Evolutionary conservation across 2,888 invertebrate species (phyloP), one percentile per base, ranked within the genome.

Genomic region (Nemoura dubitans): DNA sequence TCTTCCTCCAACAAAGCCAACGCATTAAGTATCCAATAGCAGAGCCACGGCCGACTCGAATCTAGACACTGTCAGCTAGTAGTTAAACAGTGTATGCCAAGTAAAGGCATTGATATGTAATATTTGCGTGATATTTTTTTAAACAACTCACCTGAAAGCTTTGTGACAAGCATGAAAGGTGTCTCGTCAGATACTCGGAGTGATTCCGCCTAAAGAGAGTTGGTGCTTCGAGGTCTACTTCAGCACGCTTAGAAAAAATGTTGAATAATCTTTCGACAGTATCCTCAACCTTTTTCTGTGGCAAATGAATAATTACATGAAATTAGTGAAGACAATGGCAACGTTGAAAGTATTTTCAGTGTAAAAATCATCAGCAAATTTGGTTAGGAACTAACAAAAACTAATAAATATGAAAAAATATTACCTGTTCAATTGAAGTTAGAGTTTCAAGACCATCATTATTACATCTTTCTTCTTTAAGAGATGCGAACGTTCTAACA

Each of bases 1-100:
- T 26, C 92, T 88, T 94, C 93, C 88, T 94, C 95, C 59, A 98
- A 92, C 88, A 99, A 92, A 91, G 96, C 95, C 76, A 99, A 93
- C 5, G 97, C 95, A 92, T 99, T 98, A 59, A 99, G 91, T 88
- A 97, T 97, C 99, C 99, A 99, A 91, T 98, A 99, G 90, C 98
- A 95, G 88, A 99, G 93, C 99, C 99, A 99, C 7, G 99, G 96
- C 89, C 98, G 94, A 91, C 98, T 99, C 14, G 98, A 96, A 93
- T 99, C 99, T 89, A 99, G 92, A 90, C 95, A 95, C 94, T 95
- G 88, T 78, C 90, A 90, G 88, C 87, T 85, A 87, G 86, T 83
- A 59, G 21, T 87, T 81, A 59, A 21, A 59, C 59, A 59, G 21
- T 21, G 59, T 59, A 59, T 21, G 14, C 3, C 59, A 21, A 7